Conservation (phyloP, 2,113 vertebrate genomes). For the Muscicapa adusta region DNA sequence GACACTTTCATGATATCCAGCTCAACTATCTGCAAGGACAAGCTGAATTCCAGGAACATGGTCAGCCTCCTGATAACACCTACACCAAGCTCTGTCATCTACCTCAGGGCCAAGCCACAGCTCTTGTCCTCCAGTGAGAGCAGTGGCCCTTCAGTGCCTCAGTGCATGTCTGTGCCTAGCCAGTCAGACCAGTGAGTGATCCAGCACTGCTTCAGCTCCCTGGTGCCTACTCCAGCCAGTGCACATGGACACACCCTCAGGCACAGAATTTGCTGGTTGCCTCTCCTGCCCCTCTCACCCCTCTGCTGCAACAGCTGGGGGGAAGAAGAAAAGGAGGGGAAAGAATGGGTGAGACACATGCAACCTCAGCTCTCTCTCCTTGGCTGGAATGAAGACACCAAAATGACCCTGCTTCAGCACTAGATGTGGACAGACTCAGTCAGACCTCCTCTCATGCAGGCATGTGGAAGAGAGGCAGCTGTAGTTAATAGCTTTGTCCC, state of each 20-base stretch:
- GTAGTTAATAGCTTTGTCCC: background rate
- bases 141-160: background rate
- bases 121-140: background rate
- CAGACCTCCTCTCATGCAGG: background rate
- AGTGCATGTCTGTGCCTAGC: background rate
- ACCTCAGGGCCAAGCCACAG: accelerated
- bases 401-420: background rate
- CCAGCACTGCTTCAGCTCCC: background rate
- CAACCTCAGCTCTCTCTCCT: background rate
- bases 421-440: background rate
- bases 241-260: background rate
- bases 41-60: accelerated
- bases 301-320: background rate
- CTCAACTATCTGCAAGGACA: background rate
- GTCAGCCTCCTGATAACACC: background rate
- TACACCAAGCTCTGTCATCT: background rate
- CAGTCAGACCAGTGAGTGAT: background rate
- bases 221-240: background rate
- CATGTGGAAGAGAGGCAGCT: background rate
- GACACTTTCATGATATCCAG: background rate
- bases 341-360: background rate
- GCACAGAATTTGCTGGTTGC: background rate
- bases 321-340: too few relatives aligned
- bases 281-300: background rate
- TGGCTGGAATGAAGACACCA: background rate